phyloP scores from a whole-genome alignment of 64 coral and sea anemone genomes.

The Platygyra sinensis region DNA sequence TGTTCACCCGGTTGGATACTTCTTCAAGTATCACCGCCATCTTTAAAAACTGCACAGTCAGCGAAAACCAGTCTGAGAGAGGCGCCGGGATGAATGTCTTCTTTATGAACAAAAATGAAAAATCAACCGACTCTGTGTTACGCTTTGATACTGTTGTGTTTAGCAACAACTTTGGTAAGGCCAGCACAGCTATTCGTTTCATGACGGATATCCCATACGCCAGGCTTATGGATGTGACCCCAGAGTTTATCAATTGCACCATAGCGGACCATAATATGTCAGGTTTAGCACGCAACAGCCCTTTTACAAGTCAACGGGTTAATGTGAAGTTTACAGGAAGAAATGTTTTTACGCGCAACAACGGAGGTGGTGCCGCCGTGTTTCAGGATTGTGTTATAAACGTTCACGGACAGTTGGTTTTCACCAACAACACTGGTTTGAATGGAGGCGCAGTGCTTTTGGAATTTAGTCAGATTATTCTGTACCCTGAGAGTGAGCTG shows the following conservation, averaged over 20 bases:
- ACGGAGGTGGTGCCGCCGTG: constrained; percentile 38
- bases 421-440: constrained; percentile 62
- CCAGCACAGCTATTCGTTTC: constrained; percentile 55
- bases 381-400: constrained; percentile 54
- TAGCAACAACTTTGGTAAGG: constrained; percentile 30
- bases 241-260: constrained; percentile 71
- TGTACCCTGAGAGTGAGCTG: constrained; percentile 59
- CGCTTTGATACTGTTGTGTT: constrained; percentile 45
- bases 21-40: constrained; percentile 7
- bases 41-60: constrained; percentile 50
- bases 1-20: constrained; percentile 61
- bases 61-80: constrained; percentile 38
- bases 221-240: constrained; percentile 6
- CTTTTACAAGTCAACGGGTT: constrained; percentile 74
- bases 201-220: constrained; percentile 57
- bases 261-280: constrained; percentile 14
- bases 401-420: constrained; percentile 48
- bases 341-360: constrained; percentile 60
- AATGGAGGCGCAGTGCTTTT: constrained; percentile 64
- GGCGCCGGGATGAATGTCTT: constrained; percentile 71
- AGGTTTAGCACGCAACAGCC: constrained; percentile 21
- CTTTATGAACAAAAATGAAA: constrained; percentile 60
- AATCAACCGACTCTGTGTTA: constrained; percentile 15
- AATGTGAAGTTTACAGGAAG: constrained; percentile 55
- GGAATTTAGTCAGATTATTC: constrained; percentile 69